Evolutionary conservation across 1,140 invertebrate genomes (phyloP).

Genomic region (Drosophila burlai): DNA sequence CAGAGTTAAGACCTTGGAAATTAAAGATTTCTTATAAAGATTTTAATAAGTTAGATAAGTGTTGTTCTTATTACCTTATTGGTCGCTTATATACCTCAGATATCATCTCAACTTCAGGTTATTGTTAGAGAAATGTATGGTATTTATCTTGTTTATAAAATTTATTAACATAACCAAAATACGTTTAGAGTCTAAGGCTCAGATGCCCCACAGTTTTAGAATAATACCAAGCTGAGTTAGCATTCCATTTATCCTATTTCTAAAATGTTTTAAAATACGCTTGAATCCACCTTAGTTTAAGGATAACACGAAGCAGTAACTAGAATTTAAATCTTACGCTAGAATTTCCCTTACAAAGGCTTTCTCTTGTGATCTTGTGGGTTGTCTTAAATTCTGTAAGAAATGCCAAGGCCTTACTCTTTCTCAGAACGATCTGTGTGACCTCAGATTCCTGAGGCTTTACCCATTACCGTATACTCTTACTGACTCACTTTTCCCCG

Average conservation of each 20-base stretch:
- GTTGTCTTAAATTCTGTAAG: background rate
- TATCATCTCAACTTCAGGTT: background rate
- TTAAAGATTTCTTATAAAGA: background rate
- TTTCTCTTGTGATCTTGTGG: background rate
- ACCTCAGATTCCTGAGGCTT: slow-evolving; percentile 58
- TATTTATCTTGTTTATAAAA: background rate
- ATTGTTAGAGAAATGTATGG: background rate
- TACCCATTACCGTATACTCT: slow-evolving; percentile 1
- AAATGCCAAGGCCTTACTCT: background rate
- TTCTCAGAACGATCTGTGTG: background rate
- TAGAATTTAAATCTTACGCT: too few relatives aligned
- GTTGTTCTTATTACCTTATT: background rate
- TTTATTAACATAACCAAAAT: too few relatives aligned
- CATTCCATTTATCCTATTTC: background rate
- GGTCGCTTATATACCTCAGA: background rate
- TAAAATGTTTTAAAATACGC: background rate
- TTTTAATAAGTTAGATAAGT: background rate
- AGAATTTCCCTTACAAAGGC: background rate
- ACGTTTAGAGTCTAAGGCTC: background rate
- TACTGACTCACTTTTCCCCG: slow-evolving; percentile 61
- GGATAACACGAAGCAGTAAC: background rate
- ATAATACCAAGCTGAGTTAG: background rate
- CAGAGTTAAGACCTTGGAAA: background rate
- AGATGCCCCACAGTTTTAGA: background rate
- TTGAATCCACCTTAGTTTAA: background rate